phyloP scores from a whole-genome alignment of 2,797 vertebrate genomes.

The Spinus olivaceus region DNA sequence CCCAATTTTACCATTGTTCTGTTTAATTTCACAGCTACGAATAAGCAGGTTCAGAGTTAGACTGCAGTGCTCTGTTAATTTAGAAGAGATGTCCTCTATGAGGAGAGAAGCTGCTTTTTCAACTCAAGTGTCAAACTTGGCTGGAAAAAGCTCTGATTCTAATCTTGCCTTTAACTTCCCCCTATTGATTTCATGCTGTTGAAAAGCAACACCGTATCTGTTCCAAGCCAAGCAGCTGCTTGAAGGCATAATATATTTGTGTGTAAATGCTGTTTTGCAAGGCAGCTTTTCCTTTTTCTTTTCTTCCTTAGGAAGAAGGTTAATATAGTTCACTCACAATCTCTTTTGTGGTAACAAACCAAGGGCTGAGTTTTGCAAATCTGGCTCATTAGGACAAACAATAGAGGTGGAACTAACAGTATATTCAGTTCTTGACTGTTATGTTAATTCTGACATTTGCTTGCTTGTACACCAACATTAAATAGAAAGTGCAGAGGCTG shows the following conservation, averaged over 20 bases:
- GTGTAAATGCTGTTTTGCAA: not conserved
- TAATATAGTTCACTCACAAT: not conserved
- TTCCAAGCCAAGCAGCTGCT: not conserved
- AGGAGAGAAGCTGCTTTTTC: not conserved
- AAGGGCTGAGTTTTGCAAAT: not conserved
- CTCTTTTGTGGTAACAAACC: not conserved
- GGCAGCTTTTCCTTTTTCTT: not conserved
- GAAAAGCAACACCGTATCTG: not conserved
- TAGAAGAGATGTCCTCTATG: not conserved
- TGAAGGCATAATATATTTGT: not conserved
- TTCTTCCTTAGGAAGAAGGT: not conserved
- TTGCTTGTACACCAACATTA: not conserved
- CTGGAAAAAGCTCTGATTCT: constrained; percentile 1
- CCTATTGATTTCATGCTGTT: constrained; percentile 35
- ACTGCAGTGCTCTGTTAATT: not conserved
- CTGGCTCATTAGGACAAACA: not conserved
- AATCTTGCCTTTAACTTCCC: constrained; percentile 11
- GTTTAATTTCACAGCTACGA: not conserved
- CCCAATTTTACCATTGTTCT: not conserved
- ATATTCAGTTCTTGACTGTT: not conserved
- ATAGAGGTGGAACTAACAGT: not conserved
- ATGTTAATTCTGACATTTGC: not conserved
- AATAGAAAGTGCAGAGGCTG: not conserved
- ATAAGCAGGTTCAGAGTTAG: not conserved
- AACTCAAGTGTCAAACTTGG: not conserved